Evolutionary conservation across 2,797 vertebrate species (phyloP).

Genomic region (Coracias cyanogaster): DNA sequence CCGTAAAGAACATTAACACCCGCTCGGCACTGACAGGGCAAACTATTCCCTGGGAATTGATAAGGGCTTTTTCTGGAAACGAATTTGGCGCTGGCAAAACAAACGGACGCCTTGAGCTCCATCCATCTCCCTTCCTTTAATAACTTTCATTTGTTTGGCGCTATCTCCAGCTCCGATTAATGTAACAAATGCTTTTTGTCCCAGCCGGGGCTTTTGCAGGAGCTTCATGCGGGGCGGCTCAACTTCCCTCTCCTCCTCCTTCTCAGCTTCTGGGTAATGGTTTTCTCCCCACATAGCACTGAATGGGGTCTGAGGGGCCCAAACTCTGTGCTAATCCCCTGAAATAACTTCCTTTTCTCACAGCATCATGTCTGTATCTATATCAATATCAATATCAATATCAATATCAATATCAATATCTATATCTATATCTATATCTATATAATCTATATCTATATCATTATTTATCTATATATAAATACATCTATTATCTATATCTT

Average conservation of each 20-base stretch:
- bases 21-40: conserved; percentile 49
- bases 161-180: conserved; percentile 57
- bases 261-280: fast-evolving
- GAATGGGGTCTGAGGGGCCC: background rate
- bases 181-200: conserved; percentile 61
- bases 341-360: background rate
- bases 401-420: too few species aligned
- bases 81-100: conserved; percentile 72
- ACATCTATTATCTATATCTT: background rate
- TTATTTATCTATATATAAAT: background rate
- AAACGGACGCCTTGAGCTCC: conserved; percentile 51
- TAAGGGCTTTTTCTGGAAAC: conserved; percentile 74
- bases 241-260: background rate
- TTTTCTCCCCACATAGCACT: background rate
- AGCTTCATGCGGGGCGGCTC: background rate
- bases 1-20: conserved; percentile 72
- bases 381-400: background rate
- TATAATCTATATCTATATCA: too few species aligned
- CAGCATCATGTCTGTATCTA: background rate
- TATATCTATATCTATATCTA: background rate
- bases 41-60: conserved; percentile 73
- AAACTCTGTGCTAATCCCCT: background rate
- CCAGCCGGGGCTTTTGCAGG: conserved; percentile 8
- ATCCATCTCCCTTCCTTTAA: conserved; percentile 73
- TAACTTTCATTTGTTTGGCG: conserved; percentile 73